These are phyloP conservation scores for Kryptopterus vitreolus DNA, from an alignment of 2,797 vertebrate genomes.

Conservation along the genomic window DNA sequence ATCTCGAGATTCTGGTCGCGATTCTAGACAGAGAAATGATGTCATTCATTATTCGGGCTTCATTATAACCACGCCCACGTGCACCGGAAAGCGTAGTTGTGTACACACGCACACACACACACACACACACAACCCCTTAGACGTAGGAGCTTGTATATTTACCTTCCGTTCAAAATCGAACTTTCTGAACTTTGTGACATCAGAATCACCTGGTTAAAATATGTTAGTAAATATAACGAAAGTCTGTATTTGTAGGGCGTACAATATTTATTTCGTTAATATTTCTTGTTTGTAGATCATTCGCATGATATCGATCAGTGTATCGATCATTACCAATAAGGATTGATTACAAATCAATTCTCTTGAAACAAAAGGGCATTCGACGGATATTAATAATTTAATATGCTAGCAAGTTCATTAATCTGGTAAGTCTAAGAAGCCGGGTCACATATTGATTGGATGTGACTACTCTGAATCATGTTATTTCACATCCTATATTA, in stretches of 20 bases:
- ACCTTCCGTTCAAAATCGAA: neutral
- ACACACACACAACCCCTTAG: neutral
- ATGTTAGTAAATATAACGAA: neutral
- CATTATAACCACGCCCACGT: constrained; percentile 59
- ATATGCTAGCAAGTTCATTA: neutral
- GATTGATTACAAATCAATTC: neutral
- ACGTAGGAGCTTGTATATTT: neutral
- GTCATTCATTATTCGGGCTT: constrained; percentile 36
- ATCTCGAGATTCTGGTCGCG: neutral
- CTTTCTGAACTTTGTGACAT: neutral
- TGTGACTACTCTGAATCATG: no score
- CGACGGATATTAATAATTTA: neutral
- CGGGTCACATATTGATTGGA: neutral
- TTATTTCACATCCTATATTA: neutral
- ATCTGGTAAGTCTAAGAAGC: no score
- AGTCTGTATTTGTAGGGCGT: neutral
- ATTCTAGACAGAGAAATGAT: constrained; percentile 29
- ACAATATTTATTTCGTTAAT: neutral
- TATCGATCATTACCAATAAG: neutral
- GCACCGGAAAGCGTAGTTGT: constrained; percentile 55
- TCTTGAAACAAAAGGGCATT: neutral
- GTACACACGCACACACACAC: neutral
- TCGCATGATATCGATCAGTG: neutral
- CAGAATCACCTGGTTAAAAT: neutral
- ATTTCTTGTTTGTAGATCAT: neutral